Base-by-base conservation (phyloP, 1,140 invertebrate species). In the Drosophila sucinea region DNA sequence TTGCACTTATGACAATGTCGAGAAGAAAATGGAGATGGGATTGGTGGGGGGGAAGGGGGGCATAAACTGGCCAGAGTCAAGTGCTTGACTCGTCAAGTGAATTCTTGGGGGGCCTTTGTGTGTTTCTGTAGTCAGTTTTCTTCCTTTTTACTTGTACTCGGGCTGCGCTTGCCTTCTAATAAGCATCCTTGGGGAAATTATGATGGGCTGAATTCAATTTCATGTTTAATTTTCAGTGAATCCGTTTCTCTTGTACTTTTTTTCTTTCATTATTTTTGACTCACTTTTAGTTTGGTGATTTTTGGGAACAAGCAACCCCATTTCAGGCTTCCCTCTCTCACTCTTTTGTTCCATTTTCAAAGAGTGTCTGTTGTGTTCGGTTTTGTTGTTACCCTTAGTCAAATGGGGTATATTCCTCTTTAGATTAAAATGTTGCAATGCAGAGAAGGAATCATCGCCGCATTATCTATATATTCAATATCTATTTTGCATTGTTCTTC, bases 151-250 rank as follows among this genome's bases (percentile, higher is more conserved):
- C 7, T 8, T 51, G 25, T 6, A 6, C 27, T 6, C 44, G 27
- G 40, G 11, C 40, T 41, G 47, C 30, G 38, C 44, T 63, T 35
- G 80, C 67, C 84, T 17, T 17, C 17, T 89, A 90, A 89, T 89
- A 89, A 76, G 77, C 67, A 81, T 89, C 84, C 84, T 89, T 83
- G 80, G 84, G 84, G 84, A 89, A 89, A 89, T 89, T 89, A 89
- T 89, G 81, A 90, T 89, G 84, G 81, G 77, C 84, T 80, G 81
- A 89, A 89, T 89, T 89, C 84, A 89, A 89, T 89, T 89, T 85
- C 69, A 67, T 89, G 84, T 90, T 89, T 89, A 89, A 89, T 89
- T 89, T 89, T 81, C 77, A 89, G 77, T 76, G 80, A 90, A 90
- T 84, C 71, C 80, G 77, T 78, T 84, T 60, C 74, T 56, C 17